These are phyloP conservation scores for Cephalopachus bancanus DNA, from an alignment of 2,797 vertebrate genomes.

Conservation along the genomic window DNA sequence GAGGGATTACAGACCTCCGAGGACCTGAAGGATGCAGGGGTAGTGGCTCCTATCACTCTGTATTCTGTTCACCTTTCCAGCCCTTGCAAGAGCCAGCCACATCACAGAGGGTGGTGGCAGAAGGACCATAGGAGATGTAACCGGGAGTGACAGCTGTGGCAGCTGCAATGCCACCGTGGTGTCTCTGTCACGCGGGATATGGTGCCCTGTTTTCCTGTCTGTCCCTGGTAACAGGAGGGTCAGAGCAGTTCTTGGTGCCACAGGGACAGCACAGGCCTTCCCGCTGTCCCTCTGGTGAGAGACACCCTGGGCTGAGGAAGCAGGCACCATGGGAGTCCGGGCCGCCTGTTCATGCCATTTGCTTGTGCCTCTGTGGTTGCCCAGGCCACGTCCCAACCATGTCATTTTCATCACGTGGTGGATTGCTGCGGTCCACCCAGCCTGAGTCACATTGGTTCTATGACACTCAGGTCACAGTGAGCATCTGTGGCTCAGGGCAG, in stretches of 20 bases:
- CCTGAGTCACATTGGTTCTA: background rate
- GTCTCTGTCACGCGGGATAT: background rate
- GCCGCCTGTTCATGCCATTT: background rate
- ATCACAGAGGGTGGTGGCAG: background rate
- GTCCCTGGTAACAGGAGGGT: background rate
- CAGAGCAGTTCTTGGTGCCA: background rate
- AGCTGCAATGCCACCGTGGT: background rate
- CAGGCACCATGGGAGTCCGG: fast-evolving
- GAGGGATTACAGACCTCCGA: background rate
- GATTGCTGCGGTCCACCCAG: background rate
- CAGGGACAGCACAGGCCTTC: background rate
- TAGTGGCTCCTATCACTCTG: background rate
- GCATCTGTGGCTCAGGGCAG: background rate
- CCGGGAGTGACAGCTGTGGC: background rate
- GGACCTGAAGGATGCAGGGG: background rate
- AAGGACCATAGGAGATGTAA: background rate
- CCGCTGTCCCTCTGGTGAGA: background rate
- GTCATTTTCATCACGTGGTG: background rate
- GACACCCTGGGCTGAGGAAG: background rate
- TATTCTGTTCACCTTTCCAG: background rate
- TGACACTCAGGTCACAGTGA: background rate
- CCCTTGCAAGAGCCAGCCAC: background rate
- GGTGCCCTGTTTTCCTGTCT: background rate
- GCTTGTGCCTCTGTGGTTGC: background rate
- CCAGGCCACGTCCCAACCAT: background rate